Evolutionary conservation across 2,113 vertebrate genomes (phyloP).

Genomic region (Turnix velox): DNA sequence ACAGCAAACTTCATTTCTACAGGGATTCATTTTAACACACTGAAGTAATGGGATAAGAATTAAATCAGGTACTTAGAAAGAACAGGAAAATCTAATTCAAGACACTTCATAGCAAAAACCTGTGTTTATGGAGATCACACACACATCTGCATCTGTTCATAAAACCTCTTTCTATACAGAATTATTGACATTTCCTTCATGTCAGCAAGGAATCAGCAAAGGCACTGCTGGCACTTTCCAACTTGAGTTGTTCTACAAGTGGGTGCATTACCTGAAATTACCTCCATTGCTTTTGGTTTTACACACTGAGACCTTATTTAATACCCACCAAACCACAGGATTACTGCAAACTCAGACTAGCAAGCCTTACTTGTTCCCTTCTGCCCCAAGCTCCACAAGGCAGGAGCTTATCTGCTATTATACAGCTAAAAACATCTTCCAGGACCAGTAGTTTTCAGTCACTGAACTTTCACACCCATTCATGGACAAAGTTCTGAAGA

Average conservation of each 20-base stretch:
- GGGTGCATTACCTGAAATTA: background rate
- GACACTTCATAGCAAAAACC: background rate
- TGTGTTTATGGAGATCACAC: background rate
- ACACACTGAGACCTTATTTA: background rate
- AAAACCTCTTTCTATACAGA: background rate
- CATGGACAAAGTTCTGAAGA: background rate
- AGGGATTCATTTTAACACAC: background rate
- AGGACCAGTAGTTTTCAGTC: background rate
- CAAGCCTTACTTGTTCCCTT: background rate
- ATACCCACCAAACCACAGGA: background rate
- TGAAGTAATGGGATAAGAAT: background rate
- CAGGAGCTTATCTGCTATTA: background rate
- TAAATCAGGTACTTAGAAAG: background rate
- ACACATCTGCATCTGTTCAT: rapidly evolving
- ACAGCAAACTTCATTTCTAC: background rate
- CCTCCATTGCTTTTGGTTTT: background rate
- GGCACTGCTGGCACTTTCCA: background rate
- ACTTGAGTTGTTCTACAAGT: background rate
- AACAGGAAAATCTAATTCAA: background rate
- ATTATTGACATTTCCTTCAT: rapidly evolving
- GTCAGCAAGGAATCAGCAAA: background rate
- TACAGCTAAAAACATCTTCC: background rate
- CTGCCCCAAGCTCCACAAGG: background rate
- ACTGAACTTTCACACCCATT: background rate
- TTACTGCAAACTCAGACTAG: background rate